Percentiles rank a stretch among this genome's conserved stretches.
phyloP scores from a whole-genome alignment of 53 echinoderm and acorn worm genomes.

The Hippasteria phrygiana region DNA sequence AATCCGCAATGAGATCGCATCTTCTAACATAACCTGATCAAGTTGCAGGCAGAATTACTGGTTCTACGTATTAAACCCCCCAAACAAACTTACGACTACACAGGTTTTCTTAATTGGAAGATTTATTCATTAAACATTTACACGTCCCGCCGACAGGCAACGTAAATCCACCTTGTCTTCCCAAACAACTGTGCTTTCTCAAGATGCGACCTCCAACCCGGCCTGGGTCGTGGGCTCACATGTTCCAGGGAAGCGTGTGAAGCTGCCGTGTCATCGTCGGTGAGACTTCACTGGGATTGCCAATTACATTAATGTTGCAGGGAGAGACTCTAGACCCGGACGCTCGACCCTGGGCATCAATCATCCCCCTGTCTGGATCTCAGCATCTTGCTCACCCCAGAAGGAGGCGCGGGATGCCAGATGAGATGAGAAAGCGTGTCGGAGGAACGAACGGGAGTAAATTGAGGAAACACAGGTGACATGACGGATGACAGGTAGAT shows the following conservation, averaged over 20 bases:
- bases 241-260: neutral
- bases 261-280: neutral
- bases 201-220: neutral
- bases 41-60: too few species aligned
- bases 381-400: neutral
- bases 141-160: neutral
- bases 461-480: neutral
- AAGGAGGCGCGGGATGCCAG: neutral
- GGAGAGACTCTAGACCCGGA: neutral
- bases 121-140: conserved; percentile 17
- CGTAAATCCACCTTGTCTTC: neutral
- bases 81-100: neutral
- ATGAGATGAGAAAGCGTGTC: neutral
- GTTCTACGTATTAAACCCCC: too few species aligned
- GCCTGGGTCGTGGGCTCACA: neutral
- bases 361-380: neutral
- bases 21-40: too few species aligned
- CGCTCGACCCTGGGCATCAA: neutral
- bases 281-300: neutral
- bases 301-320: conserved; percentile 14
- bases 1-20: too few species aligned
- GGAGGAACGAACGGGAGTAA: neutral
- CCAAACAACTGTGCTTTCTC: conserved; percentile 7
- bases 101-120: neutral
- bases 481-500: neutral